Percentiles rank a stretch among this genome's conserved stretches.
Evolutionary conservation across 2,888 invertebrate genomes (phyloP).

Genomic region (Gymnosoma rotundatum): DNA sequence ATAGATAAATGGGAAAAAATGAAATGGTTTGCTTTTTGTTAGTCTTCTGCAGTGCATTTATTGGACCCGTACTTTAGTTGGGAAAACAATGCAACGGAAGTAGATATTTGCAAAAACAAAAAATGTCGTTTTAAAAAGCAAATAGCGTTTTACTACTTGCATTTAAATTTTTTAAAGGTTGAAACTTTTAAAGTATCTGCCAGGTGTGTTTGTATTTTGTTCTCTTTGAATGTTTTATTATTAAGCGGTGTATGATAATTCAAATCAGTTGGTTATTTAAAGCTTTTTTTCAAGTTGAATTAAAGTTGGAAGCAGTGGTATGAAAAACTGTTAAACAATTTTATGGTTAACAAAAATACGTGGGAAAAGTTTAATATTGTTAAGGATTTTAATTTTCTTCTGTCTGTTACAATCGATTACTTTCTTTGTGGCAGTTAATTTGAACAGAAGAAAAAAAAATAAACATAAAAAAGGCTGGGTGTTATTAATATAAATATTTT

Average conservation of each 20-base stretch:
- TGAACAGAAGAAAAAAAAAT: too few species aligned
- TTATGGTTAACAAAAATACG: slow-evolving; percentile 15
- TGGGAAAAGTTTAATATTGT: slow-evolving; percentile 23
- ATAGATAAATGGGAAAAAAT: neutral
- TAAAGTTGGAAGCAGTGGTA: too few species aligned
- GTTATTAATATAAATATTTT: too few species aligned
- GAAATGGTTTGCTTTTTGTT: neutral
- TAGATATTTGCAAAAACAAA: slow-evolving; percentile 30
- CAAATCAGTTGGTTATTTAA: too few species aligned
- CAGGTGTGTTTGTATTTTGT: too few species aligned
- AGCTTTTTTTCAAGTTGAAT: too few species aligned
- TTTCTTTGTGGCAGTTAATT: too few species aligned
- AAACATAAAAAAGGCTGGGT: too few species aligned
- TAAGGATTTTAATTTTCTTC: neutral
- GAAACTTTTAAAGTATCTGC: too few species aligned
- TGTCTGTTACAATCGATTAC: neutral
- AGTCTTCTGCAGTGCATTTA: slow-evolving; percentile 6
- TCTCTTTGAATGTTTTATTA: too few species aligned
- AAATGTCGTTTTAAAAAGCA: neutral
- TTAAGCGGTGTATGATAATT: too few species aligned
- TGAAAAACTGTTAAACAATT: slow-evolving; percentile 1
- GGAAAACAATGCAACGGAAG: slow-evolving; percentile 42
- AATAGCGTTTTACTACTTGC: neutral
- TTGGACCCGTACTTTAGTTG: slow-evolving; percentile 2
- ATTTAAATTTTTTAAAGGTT: too few species aligned